Percentiles rank a stretch among this genome's conserved stretches.
Conservation (phyloP, 2,888 invertebrate species). For the Lasioglossum villosulum region DNA sequence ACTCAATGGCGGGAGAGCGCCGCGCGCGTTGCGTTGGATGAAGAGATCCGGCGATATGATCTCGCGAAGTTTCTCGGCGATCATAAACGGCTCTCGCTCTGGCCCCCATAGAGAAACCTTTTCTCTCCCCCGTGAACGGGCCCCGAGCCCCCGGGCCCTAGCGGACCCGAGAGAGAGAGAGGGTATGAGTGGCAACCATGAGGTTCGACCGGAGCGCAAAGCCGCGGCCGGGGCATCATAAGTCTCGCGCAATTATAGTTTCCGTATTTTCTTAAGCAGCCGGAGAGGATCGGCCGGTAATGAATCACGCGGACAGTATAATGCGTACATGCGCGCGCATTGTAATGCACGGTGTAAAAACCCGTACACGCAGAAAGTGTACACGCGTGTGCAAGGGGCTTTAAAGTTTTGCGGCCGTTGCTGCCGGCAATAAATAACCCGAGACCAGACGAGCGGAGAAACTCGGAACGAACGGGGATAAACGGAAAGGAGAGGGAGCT, state of each 20-base stretch:
- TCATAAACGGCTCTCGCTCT: slow-evolving; percentile 63
- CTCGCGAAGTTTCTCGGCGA: slow-evolving; percentile 59
- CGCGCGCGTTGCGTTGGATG: slow-evolving; percentile 53
- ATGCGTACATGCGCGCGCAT: slow-evolving; percentile 73
- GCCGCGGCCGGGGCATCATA: slow-evolving; percentile 72
- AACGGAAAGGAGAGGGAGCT: not conserved
- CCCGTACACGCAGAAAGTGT: slow-evolving; percentile 64
- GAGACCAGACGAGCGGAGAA: slow-evolving; percentile 59
- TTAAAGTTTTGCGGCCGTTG: slow-evolving; percentile 73
- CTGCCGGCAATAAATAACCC: slow-evolving; percentile 79
- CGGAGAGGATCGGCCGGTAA: slow-evolving; percentile 75
- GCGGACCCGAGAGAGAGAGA: not conserved
- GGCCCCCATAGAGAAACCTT: slow-evolving; percentile 21
- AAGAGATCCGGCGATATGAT: slow-evolving; percentile 70
- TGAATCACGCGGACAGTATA: slow-evolving; percentile 81
- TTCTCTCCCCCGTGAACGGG: not conserved
- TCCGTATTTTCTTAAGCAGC: slow-evolving; percentile 80
- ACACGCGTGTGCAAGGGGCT: slow-evolving; percentile 64
- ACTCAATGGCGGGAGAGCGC: slow-evolving; percentile 50
- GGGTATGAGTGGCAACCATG: not conserved
- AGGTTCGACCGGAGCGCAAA: not conserved
- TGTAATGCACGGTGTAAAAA: slow-evolving; percentile 76
- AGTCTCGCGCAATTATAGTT: slow-evolving; percentile 82
- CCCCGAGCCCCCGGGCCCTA: not conserved
- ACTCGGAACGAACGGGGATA: slow-evolving; percentile 28